Evolutionary conservation across 2,888 invertebrate species (phyloP).

Genomic region (Auanema sp.): DNA sequence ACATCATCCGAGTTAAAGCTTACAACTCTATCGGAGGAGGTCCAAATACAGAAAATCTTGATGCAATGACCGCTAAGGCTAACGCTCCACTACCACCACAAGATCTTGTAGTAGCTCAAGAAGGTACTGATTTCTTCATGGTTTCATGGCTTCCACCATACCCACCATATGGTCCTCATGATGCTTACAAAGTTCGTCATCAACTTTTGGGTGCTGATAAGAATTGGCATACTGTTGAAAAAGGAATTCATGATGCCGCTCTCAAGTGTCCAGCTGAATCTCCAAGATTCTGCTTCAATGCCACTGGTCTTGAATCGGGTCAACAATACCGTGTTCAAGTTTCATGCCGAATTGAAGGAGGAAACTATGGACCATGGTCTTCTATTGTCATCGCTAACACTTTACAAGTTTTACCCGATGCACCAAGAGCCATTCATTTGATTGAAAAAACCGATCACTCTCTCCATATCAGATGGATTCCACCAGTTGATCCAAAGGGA

Average conservation of each 20-base stretch:
- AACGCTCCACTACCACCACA: constrained; percentile 63
- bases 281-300: constrained; percentile 62
- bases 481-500: constrained; percentile 57
- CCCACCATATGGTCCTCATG: constrained; percentile 64
- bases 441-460: constrained; percentile 62
- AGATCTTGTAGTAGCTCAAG: constrained; percentile 61
- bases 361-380: constrained; percentile 61
- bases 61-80: constrained; percentile 62
- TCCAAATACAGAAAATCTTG: constrained; percentile 64
- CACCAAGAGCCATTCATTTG: constrained; percentile 60
- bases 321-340: constrained; percentile 62
- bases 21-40: constrained; percentile 64
- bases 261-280: constrained; percentile 56
- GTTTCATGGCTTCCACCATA: constrained; percentile 64
- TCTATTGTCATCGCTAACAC: constrained; percentile 62
- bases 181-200: constrained; percentile 58
- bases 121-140: constrained; percentile 63
- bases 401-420: constrained; percentile 62
- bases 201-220: constrained; percentile 49
- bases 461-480: constrained; percentile 61
- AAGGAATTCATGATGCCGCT: constrained; percentile 50
- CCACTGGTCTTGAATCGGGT: constrained; percentile 60
- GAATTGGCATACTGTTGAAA: constrained; percentile 56
- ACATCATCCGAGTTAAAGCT: constrained; percentile 61
- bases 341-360: constrained; percentile 58